These are phyloP conservation scores for Rattus norvegicus DNA, from an alignment of 2,113 vertebrate genomes.

Conservation along the genomic window GRCr8 NC_086026.1:70717501-70718000, in stretches of 20 bases:
- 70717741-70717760: background rate
- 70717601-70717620: slow-evolving; percentile 22
- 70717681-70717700: background rate
- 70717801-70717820: background rate
- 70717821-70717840: background rate
- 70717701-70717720: background rate
- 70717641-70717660: background rate
- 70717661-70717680: background rate
- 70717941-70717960: background rate
- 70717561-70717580: background rate
- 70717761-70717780: background rate
- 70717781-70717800: background rate
- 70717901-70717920: background rate
- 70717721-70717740: background rate
- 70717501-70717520: background rate
- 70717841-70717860: background rate
- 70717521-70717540: background rate
- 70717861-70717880: background rate
- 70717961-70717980: rapidly evolving
- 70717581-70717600: background rate
- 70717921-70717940: background rate
- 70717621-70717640: slow-evolving; percentile 50
- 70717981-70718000: too few species aligned
- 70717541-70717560: background rate
- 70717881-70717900: background rate